Conservation (phyloP, 2,797 vertebrate genomes). For the Lacerta bilineata region DNA sequence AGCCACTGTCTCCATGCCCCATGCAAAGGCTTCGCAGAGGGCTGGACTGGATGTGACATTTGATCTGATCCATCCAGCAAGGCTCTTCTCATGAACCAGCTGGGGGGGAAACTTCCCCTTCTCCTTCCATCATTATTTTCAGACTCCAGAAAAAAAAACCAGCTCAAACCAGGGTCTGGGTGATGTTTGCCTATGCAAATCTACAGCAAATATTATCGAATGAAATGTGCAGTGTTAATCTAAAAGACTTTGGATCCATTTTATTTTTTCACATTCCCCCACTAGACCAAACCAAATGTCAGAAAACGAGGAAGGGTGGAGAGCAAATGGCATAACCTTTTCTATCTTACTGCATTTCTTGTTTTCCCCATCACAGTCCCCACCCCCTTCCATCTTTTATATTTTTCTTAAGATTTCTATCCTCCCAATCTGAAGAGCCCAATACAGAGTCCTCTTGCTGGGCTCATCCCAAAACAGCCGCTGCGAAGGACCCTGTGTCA, state of each 20-base stretch:
- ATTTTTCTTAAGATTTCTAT: neutral
- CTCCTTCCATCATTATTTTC: neutral
- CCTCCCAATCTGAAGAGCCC: neutral
- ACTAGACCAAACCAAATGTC: neutral
- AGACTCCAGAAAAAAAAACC: neutral
- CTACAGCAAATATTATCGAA: conserved; percentile 1
- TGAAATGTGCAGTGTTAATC: neutral
- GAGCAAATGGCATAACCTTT: neutral
- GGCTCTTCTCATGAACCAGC: neutral
- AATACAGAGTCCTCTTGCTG: neutral
- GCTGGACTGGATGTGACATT: no score
- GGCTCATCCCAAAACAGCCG: neutral
- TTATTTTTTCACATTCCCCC: neutral
- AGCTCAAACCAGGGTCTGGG: neutral
- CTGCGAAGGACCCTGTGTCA: neutral
- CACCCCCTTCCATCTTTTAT: neutral
- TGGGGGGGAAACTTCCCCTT: neutral
- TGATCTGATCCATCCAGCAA: no score
- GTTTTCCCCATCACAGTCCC: neutral
- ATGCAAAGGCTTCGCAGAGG: no score
- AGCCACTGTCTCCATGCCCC: no score
- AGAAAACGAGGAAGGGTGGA: neutral
- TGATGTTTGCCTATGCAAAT: neutral
- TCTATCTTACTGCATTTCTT: neutral
- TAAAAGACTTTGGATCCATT: neutral